These are phyloP conservation scores for Pleuronectes platessa DNA, from an alignment of 2,113 vertebrate species.

Conservation along the genomic window DNA sequence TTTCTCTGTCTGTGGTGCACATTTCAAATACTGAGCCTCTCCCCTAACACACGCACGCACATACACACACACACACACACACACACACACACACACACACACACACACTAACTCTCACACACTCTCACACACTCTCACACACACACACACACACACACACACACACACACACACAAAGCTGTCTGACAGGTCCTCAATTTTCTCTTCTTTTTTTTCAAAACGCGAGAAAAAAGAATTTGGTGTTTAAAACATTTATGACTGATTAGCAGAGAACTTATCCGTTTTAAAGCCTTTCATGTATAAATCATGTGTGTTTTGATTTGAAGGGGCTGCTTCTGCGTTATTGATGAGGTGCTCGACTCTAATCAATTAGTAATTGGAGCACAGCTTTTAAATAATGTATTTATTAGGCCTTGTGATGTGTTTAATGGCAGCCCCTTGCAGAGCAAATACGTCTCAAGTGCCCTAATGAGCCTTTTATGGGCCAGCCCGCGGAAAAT, in stretches of 20 bases:
- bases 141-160: conserved; percentile 10
- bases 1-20: conserved; percentile 60
- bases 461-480: conserved; percentile 83
- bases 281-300: conserved; percentile 86
- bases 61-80: conserved; percentile 9
- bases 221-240: conserved; percentile 61
- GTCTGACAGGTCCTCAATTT: conserved; percentile 65
- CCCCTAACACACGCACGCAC: not conserved
- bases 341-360: conserved; percentile 85
- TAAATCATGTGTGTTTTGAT: conserved; percentile 86
- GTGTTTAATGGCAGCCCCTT: conserved; percentile 82
- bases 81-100: conserved; percentile 6
- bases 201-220: conserved; percentile 35
- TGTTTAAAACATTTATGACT: conserved; percentile 84
- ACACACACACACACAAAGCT: conserved; percentile 23
- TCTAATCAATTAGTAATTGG: conserved; percentile 87
- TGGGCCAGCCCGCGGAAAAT: conserved; percentile 76
- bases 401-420: conserved; percentile 84
- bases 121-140: conserved; percentile 10
- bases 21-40: conserved; percentile 54
- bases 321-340: conserved; percentile 82
- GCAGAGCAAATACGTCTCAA: conserved; percentile 81
- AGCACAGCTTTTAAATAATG: conserved; percentile 86
- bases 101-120: conserved; percentile 6
- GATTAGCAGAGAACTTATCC: conserved; percentile 84